Evolutionary conservation across 1,140 invertebrate species (phyloP), one percentile per base, ranked within the genome.

Genomic region (Periplaneta americana): DNA sequence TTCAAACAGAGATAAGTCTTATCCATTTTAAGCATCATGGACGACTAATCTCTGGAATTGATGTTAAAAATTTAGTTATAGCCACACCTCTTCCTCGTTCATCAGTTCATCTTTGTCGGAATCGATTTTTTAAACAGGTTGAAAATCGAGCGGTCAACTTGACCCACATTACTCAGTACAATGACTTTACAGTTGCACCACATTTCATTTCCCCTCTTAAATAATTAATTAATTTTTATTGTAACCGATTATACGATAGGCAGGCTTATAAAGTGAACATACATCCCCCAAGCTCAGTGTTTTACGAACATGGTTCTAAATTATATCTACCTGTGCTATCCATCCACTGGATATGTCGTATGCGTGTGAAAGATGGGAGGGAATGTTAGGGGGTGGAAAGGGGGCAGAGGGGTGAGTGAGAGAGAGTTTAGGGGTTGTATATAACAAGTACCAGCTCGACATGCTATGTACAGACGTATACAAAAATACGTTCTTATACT

Each of bases 271-370:
- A 2, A 66, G n/a, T n/a, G 48, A 66, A 66, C 48, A 66, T n/a
- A 66, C 75, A 34, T n/a, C 75, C 75, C 5, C 22, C 34, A 8
- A 15, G n/a, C 39, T 2, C 31, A 78, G 77, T 78, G 77, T 78
- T 78, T 78, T 78, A 78, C 32, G 34, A 78, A 78, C 77, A 78
- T 78, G 77, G 34, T 28, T 78, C 39, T 78, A 78, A 78, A 78
- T 78, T 78, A 78, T 66, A 66, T 78, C 77, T 78, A 78, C 77
- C 77, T 78, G 77, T 32, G 31, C 35, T 37, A n/a, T 78, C 77
- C 77, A 39, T 78, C 77, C 77, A 48, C 34, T 36, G 77, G 32
- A 36, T 11, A 78, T 78, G 77, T 78, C 77, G 77, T 39, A 37
- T 78, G 77, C 77, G 34, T 36, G 77, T 78, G 77, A 78, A 37